Percentiles rank a stretch among this genome's conserved stretches.
Evolutionary conservation across 1,140 invertebrate species (phyloP).

Genomic region (Coptotermes formosanus): DNA sequence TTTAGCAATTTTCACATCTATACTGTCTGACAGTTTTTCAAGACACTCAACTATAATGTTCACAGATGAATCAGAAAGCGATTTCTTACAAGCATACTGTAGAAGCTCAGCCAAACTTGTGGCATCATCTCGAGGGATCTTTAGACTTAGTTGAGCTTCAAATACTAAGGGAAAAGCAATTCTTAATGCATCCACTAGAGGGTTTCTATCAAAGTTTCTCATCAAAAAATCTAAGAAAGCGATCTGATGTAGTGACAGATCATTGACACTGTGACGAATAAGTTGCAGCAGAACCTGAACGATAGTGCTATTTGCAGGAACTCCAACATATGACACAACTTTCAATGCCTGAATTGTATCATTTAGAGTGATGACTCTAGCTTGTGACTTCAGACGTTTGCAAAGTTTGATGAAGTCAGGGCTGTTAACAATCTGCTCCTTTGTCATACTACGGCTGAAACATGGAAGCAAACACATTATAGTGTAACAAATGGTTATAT

Average conservation of each 20-base stretch:
- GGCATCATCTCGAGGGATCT: conserved; percentile 55
- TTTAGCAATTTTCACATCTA: conserved; percentile 35
- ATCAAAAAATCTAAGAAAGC: conserved; percentile 60
- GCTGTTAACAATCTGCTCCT: conserved; percentile 39
- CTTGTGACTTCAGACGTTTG: conserved; percentile 51
- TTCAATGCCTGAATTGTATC: conserved; percentile 58
- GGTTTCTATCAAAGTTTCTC: conserved; percentile 46
- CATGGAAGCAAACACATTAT: conserved; percentile 10
- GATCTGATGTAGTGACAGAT: conserved; percentile 57
- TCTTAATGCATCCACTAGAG: conserved; percentile 58
- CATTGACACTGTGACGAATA: conserved; percentile 57
- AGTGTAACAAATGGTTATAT: no score
- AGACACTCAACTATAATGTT: conserved; percentile 36
- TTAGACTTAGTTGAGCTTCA: conserved; percentile 54
- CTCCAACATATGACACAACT: conserved; percentile 54
- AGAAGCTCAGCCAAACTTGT: conserved; percentile 52
- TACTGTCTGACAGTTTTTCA: conserved; percentile 28
- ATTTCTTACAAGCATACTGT: conserved; percentile 49
- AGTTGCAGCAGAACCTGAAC: conserved; percentile 61
- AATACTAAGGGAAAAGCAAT: conserved; percentile 62
- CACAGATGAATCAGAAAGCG: conserved; percentile 49
- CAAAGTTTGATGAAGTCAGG: conserved; percentile 52
- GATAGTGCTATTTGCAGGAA: conserved; percentile 55
- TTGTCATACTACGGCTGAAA: conserved; percentile 38
- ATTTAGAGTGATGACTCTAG: conserved; percentile 50